Base-by-base conservation (phyloP, 53 echinoderm and acorn worm genomes). In the Echinarachnius parma region DNA sequence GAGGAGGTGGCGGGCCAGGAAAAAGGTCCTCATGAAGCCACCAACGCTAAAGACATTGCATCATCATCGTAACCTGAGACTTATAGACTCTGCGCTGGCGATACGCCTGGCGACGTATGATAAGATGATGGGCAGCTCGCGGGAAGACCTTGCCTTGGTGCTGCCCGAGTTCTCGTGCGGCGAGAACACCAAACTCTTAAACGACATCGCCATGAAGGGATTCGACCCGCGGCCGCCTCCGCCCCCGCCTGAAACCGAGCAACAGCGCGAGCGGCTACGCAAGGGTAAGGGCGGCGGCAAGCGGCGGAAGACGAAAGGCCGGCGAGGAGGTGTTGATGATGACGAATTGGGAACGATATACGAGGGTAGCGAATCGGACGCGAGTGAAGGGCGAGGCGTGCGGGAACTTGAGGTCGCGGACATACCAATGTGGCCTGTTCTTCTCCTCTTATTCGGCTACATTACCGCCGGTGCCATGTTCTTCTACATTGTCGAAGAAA, bases 351-450 rank as follows among this genome's bases (percentile, higher is more conserved):
- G 49, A 5, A 62, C 62, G 23, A 78, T 72, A 26, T 72, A 42
- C 42, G 74, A 72, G 39, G 74, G 74, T 15, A 87, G 81, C 18
- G 94, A 94, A 35, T 86, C 87, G 22, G 78, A 77, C 27, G 75
- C 90, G 37, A 78, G 77, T 13, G 81, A 81, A 21, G 85, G 62
- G 11, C 85, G 78, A 3, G 81, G 75, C 24, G 72, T 59, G n/a
- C 61, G 84, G 27, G 82, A 81, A 4, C 53, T 92, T 1, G 84
- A 87, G 57, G 81, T 84, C 24, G 81, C 94, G 5, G 87, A 94
- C 56, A 94, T 94, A 67, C 91, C 98, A 18, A 98, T 98, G 61
- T 72, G 85, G 30, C 98, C 98, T 21, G 98, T 98, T 21, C 59
- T 98, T 68, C 80, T 86, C 24, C 88, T 98, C 37, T 86, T 98